Evolutionary conservation across 53 echinoderm and acorn worm genomes (phyloP).

Genomic region (Temnopleurus reevesii): DNA sequence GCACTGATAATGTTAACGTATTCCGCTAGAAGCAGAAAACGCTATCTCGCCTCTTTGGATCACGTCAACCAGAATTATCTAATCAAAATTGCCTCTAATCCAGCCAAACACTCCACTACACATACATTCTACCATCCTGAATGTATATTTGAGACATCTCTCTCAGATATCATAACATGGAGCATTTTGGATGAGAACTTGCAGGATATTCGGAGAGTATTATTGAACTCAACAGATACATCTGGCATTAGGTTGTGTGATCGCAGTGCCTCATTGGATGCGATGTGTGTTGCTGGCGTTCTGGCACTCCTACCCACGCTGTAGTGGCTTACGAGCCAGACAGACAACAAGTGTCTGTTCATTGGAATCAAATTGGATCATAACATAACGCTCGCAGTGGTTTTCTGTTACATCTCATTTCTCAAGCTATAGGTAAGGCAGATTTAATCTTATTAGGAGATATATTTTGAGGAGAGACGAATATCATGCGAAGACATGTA

Average conservation of each 20-base stretch:
- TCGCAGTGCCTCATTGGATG: neutral
- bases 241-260: conserved; percentile 6
- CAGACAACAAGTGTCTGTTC: conserved; percentile 38
- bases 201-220: neutral
- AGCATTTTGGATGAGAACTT: too few relatives aligned
- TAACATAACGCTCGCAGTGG: neutral
- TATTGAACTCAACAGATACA: neutral
- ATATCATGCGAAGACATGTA: too few relatives aligned
- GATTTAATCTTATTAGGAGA: neutral
- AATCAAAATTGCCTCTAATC: too few relatives aligned
- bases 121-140: too few relatives aligned
- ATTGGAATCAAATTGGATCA: conserved; percentile 55
- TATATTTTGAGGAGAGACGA: too few relatives aligned
- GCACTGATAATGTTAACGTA: neutral
- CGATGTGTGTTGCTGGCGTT: neutral
- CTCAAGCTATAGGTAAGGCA: neutral
- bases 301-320: neutral
- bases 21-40: neutral
- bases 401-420: neutral
- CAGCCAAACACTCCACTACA: too few relatives aligned
- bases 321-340: neutral
- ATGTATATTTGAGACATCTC: too few relatives aligned
- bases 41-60: too few relatives aligned
- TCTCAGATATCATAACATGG: too few relatives aligned
- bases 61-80: too few relatives aligned